These are phyloP conservation scores for Tridacna crocea DNA, from an alignment of 2,888 invertebrate species.

Conservation along the genomic window DNA sequence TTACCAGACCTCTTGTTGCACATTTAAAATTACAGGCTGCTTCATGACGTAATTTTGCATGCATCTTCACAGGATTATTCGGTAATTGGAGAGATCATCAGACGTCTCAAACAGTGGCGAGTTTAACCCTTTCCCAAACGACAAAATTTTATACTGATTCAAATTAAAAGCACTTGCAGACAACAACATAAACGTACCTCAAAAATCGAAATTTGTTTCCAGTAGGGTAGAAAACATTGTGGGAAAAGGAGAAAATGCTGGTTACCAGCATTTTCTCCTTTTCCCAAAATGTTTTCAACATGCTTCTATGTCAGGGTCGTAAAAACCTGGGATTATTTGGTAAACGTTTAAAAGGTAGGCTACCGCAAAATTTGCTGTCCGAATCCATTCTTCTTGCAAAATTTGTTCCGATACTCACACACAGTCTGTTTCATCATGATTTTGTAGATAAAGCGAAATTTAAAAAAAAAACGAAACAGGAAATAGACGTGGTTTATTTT, in stretches of 20 bases:
- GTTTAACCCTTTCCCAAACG: not conserved
- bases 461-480: too few relatives aligned
- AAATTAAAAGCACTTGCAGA: not conserved
- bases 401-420: too few relatives aligned
- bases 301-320: not conserved
- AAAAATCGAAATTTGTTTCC: not conserved
- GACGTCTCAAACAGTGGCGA: too few relatives aligned
- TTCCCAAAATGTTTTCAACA: not conserved
- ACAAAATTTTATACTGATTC: not conserved
- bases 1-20: not conserved
- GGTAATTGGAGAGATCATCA: too few relatives aligned
- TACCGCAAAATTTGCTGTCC: too few relatives aligned
- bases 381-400: too few relatives aligned
- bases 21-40: too few relatives aligned
- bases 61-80: too few relatives aligned
- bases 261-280: not conserved
- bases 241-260: conserved; percentile 5
- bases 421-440: too few relatives aligned
- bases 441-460: too few relatives aligned
- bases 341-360: not conserved
- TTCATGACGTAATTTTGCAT: too few relatives aligned
- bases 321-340: not conserved
- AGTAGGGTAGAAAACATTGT: not conserved
- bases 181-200: not conserved
- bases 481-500: not conserved